Percentiles rank a stretch among this genome's conserved stretches.
These are phyloP conservation scores for Lepeophtheirus nordmannii DNA, from an alignment of 2,888 invertebrate genomes.

Conservation along the genomic window DNA sequence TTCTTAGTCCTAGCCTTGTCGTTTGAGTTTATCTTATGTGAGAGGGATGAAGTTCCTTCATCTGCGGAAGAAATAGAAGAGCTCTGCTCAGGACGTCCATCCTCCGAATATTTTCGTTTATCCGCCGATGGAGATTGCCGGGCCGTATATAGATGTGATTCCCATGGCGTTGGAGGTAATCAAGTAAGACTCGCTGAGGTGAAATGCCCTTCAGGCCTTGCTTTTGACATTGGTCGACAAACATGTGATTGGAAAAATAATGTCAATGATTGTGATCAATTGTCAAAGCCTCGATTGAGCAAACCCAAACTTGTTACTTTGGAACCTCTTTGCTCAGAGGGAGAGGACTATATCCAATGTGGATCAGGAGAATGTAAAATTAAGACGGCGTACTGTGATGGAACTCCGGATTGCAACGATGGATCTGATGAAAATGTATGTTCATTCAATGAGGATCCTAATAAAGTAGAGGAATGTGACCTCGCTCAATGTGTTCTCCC, in stretches of 20 bases:
- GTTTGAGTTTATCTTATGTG: no score
- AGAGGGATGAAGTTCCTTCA: background rate
- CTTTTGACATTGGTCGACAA: constrained; percentile 33
- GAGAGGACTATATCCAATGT: constrained; percentile 54
- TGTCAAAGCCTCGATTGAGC: constrained; percentile 36
- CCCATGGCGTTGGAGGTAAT: constrained; percentile 21
- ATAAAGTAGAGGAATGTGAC: constrained; percentile 31
- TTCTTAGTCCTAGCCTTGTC: no score
- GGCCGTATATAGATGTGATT: constrained; percentile 29
- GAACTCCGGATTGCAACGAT: constrained; percentile 30
- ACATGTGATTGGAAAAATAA: constrained; percentile 33
- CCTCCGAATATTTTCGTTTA: constrained; percentile 31
- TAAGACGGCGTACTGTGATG: constrained; percentile 31
- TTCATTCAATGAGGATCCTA: constrained; percentile 31
- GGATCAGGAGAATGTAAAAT: constrained; percentile 41
- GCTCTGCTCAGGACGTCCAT: constrained; percentile 30
- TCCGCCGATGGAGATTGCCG: constrained; percentile 31
- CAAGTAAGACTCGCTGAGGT: constrained; percentile 30
- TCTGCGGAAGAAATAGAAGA: constrained; percentile 27
- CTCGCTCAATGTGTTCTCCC: constrained; percentile 31
- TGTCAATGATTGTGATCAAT: constrained; percentile 30
- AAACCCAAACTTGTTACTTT: constrained; percentile 78
- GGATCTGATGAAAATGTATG: constrained; percentile 32
- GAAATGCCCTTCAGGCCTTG: constrained; percentile 32
- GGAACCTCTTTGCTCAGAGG: constrained; percentile 75